phyloP scores from a whole-genome alignment of 2,888 invertebrate genomes.

The Orchesellides sinensis region DNA sequence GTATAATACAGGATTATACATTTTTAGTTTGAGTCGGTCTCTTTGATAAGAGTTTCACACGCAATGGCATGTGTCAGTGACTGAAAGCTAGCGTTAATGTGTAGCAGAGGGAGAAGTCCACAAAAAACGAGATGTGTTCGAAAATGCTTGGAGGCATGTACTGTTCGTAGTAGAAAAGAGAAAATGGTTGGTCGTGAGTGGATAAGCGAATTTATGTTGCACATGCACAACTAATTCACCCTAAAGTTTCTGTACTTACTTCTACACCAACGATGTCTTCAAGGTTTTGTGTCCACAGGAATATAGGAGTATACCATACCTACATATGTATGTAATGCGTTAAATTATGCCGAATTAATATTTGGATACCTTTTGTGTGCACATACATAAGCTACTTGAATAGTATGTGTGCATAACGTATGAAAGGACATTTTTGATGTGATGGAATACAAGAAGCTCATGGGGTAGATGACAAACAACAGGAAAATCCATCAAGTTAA shows the following conservation, averaged over 20 bases:
- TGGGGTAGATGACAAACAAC: not conserved
- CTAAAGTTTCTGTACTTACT: not conserved
- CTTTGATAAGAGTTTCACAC: constrained; percentile 70
- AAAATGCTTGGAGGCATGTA: constrained; percentile 40
- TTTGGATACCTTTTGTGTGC: too few relatives aligned
- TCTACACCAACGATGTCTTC: not conserved
- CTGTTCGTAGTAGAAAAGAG: not conserved
- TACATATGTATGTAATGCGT: not conserved
- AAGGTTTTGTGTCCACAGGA: not conserved
- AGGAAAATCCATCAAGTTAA: not conserved
- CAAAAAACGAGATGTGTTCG: constrained; percentile 4
- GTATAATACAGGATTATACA: constrained; percentile 13
- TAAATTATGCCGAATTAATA: not conserved
- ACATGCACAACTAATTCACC: constrained; percentile 57
- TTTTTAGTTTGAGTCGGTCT: constrained; percentile 60
- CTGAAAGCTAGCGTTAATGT: constrained; percentile 10
- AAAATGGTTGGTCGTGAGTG: constrained; percentile 55
- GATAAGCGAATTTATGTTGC: constrained; percentile 60
- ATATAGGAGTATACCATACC: not conserved
- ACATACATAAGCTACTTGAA: too few relatives aligned
- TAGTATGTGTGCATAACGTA: not conserved
- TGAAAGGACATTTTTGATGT: not conserved
- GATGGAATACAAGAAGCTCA: not conserved
- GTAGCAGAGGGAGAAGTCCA: constrained; percentile 5
- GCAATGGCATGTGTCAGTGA: constrained; percentile 61